These are phyloP conservation scores for Drosophila cardini DNA, from an alignment of 1,140 invertebrate species.

Conservation along the genomic window DNA sequence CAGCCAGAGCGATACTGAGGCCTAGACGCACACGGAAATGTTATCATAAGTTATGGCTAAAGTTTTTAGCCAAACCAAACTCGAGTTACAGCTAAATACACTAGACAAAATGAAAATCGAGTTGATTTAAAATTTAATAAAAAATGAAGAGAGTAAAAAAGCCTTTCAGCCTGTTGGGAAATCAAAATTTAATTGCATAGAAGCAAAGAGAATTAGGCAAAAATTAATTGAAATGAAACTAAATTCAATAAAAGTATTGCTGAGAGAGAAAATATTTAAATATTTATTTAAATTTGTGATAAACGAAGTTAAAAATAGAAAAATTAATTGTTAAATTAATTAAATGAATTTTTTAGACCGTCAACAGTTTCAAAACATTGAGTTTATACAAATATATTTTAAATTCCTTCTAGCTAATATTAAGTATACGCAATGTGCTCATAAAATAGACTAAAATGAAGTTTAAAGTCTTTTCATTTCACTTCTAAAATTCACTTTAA, in stretches of 20 bases:
- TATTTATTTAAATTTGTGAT: background rate
- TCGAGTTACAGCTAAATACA: slow-evolving; percentile 44
- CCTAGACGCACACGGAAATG: slow-evolving; percentile 60
- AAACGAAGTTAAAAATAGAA: background rate
- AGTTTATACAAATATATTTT: background rate
- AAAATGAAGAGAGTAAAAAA: background rate
- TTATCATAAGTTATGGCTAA: slow-evolving; percentile 79
- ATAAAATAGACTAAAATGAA: slow-evolving; percentile 11
- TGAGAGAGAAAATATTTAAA: background rate
- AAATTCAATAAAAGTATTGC: background rate
- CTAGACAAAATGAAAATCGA: slow-evolving; percentile 34
- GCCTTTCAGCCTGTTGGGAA: background rate
- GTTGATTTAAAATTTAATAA: background rate
- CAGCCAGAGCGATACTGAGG: slow-evolving; percentile 15
- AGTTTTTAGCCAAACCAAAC: slow-evolving; percentile 57
- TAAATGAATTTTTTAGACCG: too few species aligned
- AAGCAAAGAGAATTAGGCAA: background rate
- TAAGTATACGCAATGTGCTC: background rate
- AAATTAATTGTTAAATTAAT: background rate
- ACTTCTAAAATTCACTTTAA: background rate
- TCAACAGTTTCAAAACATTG: too few species aligned
- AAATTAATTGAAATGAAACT: slow-evolving; percentile 16
- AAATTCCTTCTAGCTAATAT: background rate
- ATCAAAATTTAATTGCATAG: slow-evolving; percentile 1
- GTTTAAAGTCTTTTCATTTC: background rate